These are phyloP conservation scores for Trachops cirrhosus DNA, from an alignment of 2,797 vertebrate genomes.

Conservation along the genomic window DNA sequence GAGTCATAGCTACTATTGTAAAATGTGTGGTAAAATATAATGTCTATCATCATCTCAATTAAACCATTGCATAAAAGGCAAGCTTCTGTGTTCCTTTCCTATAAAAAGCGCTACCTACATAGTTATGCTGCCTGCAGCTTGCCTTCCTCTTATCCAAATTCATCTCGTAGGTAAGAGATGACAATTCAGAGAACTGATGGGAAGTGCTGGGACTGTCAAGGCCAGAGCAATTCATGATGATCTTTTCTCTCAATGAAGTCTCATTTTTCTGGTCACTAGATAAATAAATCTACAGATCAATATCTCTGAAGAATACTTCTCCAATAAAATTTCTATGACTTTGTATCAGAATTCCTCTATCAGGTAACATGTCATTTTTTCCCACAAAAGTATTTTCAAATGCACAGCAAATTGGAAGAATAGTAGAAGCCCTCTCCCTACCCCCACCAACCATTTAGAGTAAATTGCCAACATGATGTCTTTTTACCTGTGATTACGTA, in stretches of 20 bases:
- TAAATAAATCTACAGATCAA: not conserved
- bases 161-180: not conserved
- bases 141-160: not conserved
- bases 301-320: not conserved
- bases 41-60: not conserved
- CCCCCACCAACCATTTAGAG: not conserved
- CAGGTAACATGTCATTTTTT: not conserved
- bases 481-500: not conserved
- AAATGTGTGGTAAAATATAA: not conserved
- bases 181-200: not conserved
- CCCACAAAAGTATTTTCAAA: not conserved
- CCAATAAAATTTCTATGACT: not conserved
- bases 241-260: not conserved
- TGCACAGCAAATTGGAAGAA: not conserved
- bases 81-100: not conserved
- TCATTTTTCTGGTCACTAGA: not conserved
- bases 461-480: not conserved
- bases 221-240: not conserved
- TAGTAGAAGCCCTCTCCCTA: accelerated
- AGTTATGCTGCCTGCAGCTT: not conserved
- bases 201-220: not conserved
- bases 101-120: not conserved
- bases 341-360: not conserved
- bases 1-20: not conserved
- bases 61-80: not conserved